A percentile compares a stretch with the other conserved stretches of the same genome.
Evolutionary conservation across 2,797 vertebrate species (phyloP).

Genomic region (Rhabdomys pumilio): DNA sequence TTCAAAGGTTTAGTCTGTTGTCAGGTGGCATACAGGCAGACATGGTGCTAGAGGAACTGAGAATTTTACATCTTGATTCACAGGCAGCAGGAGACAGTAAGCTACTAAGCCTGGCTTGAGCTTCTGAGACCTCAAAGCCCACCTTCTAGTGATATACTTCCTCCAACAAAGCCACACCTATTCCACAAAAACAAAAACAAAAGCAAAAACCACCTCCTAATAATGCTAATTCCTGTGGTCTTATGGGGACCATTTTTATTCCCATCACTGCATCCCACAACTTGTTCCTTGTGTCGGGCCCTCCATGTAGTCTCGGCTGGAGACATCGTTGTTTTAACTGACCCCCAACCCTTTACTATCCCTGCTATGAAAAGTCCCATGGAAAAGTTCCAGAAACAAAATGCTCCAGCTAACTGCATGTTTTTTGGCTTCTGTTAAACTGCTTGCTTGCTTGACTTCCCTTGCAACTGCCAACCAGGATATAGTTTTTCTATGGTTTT

Average conservation of each 20-base stretch:
- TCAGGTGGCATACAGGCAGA: not conserved
- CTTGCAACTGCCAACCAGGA: not conserved
- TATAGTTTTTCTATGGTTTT: not conserved
- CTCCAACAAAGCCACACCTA: not conserved
- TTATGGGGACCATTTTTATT: not conserved
- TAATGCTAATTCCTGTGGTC: not conserved
- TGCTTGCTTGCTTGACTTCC: not conserved
- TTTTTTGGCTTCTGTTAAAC: not conserved
- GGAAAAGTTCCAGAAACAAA: constrained; percentile 7
- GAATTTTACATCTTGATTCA: not conserved
- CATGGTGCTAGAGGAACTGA: not conserved
- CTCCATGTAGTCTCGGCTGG: not conserved
- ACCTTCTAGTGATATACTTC: not conserved
- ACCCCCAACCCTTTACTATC: not conserved
- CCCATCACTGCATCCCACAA: not conserved
- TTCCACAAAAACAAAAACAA: not conserved
- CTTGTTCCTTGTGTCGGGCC: not conserved
- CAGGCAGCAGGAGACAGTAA: not conserved
- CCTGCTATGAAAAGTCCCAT: not conserved
- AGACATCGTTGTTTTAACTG: not conserved
- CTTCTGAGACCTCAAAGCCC: not conserved
- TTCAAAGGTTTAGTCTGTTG: not conserved
- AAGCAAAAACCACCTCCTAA: not conserved
- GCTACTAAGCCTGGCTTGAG: not conserved
- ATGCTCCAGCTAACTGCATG: not conserved